Evolutionary conservation across 2,113 vertebrate species (phyloP).

Genomic region (Phrynosoma blainvillii): DNA sequence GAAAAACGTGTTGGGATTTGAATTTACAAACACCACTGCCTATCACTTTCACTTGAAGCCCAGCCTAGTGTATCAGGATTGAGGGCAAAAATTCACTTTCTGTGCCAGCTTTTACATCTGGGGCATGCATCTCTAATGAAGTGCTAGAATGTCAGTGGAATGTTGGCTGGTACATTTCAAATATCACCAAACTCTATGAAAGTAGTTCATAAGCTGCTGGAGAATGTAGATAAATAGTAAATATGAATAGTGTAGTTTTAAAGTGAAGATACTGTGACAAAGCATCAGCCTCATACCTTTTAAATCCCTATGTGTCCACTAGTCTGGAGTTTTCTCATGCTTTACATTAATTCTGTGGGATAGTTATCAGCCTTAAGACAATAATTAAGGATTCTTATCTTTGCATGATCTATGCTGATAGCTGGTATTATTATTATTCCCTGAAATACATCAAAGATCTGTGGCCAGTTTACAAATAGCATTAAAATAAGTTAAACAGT

Average conservation of each 20-base stretch:
- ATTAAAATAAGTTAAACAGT: no score
- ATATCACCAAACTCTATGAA: slow-evolving; percentile 22
- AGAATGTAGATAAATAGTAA: neutral
- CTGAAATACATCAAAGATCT: no score
- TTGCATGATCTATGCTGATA: neutral
- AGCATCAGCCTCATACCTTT: no score
- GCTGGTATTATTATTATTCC: no score
- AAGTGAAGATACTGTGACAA: neutral
- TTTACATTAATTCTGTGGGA: neutral
- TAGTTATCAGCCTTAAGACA: neutral
- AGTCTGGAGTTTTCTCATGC: neutral
- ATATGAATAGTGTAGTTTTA: slow-evolving; percentile 8
- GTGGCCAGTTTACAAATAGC: no score
- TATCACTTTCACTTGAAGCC: neutral
- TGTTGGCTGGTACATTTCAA: slow-evolving; percentile 22
- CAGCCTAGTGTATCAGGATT: neutral
- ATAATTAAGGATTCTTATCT: neutral
- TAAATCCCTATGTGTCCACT: neutral
- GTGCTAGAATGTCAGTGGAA: slow-evolving; percentile 58
- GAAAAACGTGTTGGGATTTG: no score
- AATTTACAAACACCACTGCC: neutral
- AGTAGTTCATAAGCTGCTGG: slow-evolving; percentile 28
- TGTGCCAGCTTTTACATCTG: slow-evolving; percentile 40
- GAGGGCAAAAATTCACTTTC: slow-evolving; percentile 27
- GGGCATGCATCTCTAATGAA: slow-evolving; percentile 42